These are phyloP conservation scores for Leptonema lineaticorne DNA, from an alignment of 1,140 invertebrate genomes.

Conservation along the genomic window DNA sequence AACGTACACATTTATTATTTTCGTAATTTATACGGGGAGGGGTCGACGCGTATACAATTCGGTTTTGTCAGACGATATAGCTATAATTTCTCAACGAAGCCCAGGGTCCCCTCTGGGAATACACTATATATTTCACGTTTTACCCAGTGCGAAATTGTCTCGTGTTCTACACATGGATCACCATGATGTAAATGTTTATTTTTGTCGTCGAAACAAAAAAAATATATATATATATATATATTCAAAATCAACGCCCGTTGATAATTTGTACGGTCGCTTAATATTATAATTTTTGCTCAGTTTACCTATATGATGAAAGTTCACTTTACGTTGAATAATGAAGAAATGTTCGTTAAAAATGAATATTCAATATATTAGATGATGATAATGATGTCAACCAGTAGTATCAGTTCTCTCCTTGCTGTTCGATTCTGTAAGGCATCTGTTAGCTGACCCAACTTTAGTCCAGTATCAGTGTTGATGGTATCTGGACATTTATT, in stretches of 20 bases:
- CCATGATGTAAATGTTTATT: background rate
- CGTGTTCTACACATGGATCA: conserved; percentile 1
- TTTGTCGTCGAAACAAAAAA: background rate
- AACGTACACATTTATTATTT: background rate
- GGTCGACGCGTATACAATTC: no score
- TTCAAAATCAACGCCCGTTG: background rate
- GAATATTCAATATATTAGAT: no score
- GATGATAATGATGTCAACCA: no score
- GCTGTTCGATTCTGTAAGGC: no score
- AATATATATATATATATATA: background rate
- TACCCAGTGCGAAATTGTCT: background rate
- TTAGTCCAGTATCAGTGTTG: no score
- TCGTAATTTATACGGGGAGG: background rate
- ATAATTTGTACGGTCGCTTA: background rate
- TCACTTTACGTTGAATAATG: background rate
- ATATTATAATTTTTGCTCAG: background rate
- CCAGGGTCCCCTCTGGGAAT: conserved; percentile 6
- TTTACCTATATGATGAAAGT: background rate
- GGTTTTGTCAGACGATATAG: no score
- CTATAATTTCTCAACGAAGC: conserved; percentile 13
- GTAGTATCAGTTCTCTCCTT: no score
- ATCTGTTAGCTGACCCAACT: no score
- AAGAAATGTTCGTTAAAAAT: background rate
- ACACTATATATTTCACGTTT: conserved; percentile 12
- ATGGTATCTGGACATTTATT: no score